These are phyloP conservation scores for Pristionchus entomophagus DNA, from an alignment of 2,888 invertebrate species.

Conservation along the genomic window DNA sequence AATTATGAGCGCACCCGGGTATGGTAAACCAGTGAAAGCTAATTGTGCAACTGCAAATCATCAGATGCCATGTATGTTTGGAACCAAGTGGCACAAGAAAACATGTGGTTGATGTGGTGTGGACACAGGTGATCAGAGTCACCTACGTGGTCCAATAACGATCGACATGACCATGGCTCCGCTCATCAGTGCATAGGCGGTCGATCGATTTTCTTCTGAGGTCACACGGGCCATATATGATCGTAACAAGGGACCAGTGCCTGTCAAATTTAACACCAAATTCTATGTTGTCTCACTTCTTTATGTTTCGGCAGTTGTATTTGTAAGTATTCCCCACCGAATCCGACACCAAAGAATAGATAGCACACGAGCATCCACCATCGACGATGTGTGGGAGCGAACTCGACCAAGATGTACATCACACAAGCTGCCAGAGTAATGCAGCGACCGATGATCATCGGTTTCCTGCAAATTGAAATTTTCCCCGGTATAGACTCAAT, in stretches of 20 bases:
- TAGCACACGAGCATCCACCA: slow-evolving; percentile 31
- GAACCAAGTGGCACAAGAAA: too few relatives aligned
- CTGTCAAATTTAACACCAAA: too few relatives aligned
- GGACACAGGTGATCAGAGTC: not conserved
- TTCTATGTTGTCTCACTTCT: not conserved
- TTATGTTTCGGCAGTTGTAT: too few relatives aligned
- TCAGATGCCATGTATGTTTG: too few relatives aligned
- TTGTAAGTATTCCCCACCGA: not conserved
- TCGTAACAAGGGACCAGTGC: not conserved
- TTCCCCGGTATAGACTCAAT: not conserved
- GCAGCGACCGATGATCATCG: slow-evolving; percentile 14
- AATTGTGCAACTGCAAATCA: slow-evolving; percentile 21
- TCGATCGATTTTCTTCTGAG: not conserved
- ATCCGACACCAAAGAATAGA: slow-evolving; percentile 26
- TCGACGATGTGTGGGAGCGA: not conserved
- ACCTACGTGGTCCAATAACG: not conserved
- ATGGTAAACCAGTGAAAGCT: not conserved
- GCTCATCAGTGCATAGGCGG: not conserved
- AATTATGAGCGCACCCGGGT: slow-evolving; percentile 2
- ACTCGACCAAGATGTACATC: slow-evolving; percentile 43
- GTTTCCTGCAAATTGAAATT: not conserved
- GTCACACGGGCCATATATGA: not conserved
- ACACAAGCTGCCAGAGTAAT: slow-evolving; percentile 12
- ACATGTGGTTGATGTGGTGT: not conserved
- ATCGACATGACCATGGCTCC: not conserved